Conservation (phyloP, 2,113 vertebrate species). For the Brachyhypopomus gauderio region DNA sequence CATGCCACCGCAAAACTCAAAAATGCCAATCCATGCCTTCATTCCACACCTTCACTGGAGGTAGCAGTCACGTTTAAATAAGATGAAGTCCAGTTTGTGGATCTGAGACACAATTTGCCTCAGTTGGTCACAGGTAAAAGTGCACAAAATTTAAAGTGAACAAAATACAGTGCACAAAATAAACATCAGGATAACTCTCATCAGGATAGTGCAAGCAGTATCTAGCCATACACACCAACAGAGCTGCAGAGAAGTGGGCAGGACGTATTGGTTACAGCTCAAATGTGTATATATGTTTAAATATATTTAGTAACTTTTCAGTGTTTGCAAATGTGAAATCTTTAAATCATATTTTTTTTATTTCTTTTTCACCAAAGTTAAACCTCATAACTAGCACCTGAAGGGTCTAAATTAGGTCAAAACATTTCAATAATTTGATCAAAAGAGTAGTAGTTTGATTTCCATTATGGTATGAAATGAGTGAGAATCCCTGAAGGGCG, state of each 20-base stretch:
- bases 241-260: background rate
- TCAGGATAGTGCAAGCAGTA: slow-evolving; percentile 56
- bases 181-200: background rate
- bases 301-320: slow-evolving; percentile 8
- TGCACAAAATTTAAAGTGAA: slow-evolving; percentile 52
- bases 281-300: background rate
- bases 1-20: slow-evolving; percentile 61
- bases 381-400: background rate
- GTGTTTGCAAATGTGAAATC: background rate
- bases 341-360: background rate
- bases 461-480: background rate
- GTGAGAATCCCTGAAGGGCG: slow-evolving; percentile 35
- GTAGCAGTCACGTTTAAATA: slow-evolving; percentile 9
- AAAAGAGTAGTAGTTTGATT: slow-evolving; percentile 5
- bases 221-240: background rate
- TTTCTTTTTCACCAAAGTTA: background rate
- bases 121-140: slow-evolving; percentile 24
- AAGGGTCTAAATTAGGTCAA: background rate
- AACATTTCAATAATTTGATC: background rate
- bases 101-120: slow-evolving; percentile 27
- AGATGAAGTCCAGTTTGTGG: slow-evolving; percentile 1
- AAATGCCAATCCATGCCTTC: slow-evolving; percentile 58
- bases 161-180: background rate
- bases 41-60: slow-evolving; percentile 35
- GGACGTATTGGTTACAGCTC: slow-evolving; percentile 44